phyloP scores from a whole-genome alignment of 1,140 invertebrate genomes.

The Drosophila micromelanica region DNA sequence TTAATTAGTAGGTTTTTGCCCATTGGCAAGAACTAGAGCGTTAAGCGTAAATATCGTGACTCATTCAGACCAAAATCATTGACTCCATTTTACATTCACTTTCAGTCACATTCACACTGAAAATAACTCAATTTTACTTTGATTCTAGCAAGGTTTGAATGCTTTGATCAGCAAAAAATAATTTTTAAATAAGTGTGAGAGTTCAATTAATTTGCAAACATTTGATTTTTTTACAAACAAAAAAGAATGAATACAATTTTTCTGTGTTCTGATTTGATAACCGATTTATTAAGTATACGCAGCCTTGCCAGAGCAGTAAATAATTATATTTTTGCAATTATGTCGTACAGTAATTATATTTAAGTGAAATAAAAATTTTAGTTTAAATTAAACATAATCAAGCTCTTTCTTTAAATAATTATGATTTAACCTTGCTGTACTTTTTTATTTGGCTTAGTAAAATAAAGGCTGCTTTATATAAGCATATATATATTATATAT shows the following conservation, averaged over 20 bases:
- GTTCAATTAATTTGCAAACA: background rate
- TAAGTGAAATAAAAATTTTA: too few species aligned
- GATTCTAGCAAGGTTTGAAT: background rate
- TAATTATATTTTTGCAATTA: too few species aligned
- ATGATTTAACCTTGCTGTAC: too few species aligned
- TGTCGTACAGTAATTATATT: too few species aligned
- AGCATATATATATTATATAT: too few species aligned
- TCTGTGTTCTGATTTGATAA: too few species aligned
- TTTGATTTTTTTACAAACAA: background rate
- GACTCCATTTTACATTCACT: slow-evolving; percentile 16
- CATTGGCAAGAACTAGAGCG: slow-evolving; percentile 52
- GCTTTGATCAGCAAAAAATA: background rate
- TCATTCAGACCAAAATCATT: slow-evolving; percentile 5
- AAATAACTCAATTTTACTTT: background rate
- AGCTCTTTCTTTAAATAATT: too few species aligned
- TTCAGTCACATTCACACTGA: background rate
- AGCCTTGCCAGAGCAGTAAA: too few species aligned
- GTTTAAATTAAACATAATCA: too few species aligned
- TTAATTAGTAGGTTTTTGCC: slow-evolving; percentile 62
- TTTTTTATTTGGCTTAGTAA: too few species aligned
- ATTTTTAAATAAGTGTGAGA: background rate
- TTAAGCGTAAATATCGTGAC: slow-evolving; percentile 10
- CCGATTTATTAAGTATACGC: too few species aligned
- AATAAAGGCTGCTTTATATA: too few species aligned
- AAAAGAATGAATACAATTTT: background rate